phyloP scores from a whole-genome alignment of 2,888 invertebrate genomes.

The Zelleria hepariella region DNA sequence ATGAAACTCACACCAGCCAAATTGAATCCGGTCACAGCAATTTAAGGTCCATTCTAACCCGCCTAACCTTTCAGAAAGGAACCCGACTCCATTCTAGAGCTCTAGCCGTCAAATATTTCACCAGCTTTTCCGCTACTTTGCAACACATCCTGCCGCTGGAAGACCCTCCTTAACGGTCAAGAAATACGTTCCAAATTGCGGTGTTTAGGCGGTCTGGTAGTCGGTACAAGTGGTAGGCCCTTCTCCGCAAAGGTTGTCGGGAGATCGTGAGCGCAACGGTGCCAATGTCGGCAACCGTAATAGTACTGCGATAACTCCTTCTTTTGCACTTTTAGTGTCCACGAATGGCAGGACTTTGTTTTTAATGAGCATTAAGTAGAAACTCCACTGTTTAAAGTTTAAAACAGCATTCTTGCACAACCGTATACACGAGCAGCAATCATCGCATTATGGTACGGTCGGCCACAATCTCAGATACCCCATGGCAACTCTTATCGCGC shows the following conservation, averaged over 20 bases:
- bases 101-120: neutral
- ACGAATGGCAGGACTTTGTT: neutral
- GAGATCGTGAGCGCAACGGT: neutral
- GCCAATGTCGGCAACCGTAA: conserved; percentile 1
- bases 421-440: too few species aligned
- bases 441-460: too few species aligned
- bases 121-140: conserved; percentile 2
- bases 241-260: conserved; percentile 1
- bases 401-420: too few species aligned
- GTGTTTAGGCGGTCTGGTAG: neutral
- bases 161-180: neutral
- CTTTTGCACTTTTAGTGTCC: neutral
- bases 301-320: neutral
- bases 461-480: too few species aligned
- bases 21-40: neutral
- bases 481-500: too few species aligned
- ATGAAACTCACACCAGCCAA: too few species aligned
- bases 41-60: neutral
- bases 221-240: too few species aligned
- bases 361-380: too few species aligned
- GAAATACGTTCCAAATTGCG: neutral
- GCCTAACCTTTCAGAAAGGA: neutral
- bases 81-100: neutral
- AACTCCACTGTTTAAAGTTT: too few species aligned
- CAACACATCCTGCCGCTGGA: neutral